phyloP scores from a whole-genome alignment of 2,113 vertebrate species.

The Nycticebus coucang region DNA sequence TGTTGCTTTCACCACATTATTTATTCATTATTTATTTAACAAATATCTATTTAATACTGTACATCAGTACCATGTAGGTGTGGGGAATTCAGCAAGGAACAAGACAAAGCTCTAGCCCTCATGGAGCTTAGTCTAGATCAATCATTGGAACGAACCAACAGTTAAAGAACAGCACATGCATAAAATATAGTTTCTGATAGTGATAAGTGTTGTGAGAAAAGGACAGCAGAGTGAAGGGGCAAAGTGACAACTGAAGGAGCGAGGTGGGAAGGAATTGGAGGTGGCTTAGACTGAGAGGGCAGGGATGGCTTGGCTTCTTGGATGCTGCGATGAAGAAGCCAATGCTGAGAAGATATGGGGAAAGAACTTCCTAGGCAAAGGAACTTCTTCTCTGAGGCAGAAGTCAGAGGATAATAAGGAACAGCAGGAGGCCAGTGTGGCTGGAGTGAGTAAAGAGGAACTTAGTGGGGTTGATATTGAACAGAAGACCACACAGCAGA shows the following conservation, averaged over 20 bases:
- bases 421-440: background rate
- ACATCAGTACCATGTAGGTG: background rate
- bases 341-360: background rate
- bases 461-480: background rate
- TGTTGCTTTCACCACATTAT: background rate
- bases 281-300: background rate
- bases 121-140: background rate
- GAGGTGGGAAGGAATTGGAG: background rate
- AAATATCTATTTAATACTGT: background rate
- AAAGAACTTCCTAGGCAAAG: background rate
- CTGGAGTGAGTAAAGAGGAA: background rate
- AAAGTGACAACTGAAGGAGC: background rate
- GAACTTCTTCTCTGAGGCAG: background rate
- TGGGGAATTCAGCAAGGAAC: background rate
- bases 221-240: background rate
- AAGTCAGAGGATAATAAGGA: background rate
- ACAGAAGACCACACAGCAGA: background rate
- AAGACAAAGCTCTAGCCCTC: background rate
- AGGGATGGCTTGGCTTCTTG: background rate
- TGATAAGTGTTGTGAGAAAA: background rate
- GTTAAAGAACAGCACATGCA: background rate
- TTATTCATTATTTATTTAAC: conserved; percentile 17
- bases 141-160: background rate
- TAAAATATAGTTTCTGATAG: background rate
- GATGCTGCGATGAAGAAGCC: background rate